These are phyloP conservation scores for Neosilurus hyrtlii DNA, from an alignment of 2,797 vertebrate species.

Conservation along the genomic window DNA sequence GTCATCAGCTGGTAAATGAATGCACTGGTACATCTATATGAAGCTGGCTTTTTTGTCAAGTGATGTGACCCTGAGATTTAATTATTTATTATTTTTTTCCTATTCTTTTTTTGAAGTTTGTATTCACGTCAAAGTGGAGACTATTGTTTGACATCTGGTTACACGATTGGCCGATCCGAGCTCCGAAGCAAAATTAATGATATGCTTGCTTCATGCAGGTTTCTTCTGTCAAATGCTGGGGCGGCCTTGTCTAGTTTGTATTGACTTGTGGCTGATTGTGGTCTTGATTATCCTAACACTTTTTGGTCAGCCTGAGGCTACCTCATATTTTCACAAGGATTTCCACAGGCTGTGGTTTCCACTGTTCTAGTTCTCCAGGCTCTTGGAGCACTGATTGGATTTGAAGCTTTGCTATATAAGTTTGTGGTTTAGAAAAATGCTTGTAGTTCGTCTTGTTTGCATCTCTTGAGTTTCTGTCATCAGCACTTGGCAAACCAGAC, in stretches of 20 bases:
- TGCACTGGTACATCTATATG: neutral
- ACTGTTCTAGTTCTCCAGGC: neutral
- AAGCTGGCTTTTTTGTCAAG: neutral
- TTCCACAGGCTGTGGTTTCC: neutral
- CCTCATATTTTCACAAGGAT: neutral
- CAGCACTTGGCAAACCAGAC: neutral
- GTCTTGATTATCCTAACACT: neutral
- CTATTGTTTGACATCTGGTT: neutral
- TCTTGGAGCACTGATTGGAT: neutral
- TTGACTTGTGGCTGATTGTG: neutral
- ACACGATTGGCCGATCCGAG: neutral
- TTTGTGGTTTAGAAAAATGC: slow-evolving; percentile 31
- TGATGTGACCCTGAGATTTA: neutral
- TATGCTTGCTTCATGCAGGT: neutral
- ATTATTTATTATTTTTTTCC: neutral
- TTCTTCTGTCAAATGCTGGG: neutral
- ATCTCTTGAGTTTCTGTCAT: slow-evolving; percentile 26
- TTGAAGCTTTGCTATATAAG: neutral
- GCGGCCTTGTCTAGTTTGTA: neutral
- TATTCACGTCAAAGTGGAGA: too few species aligned
- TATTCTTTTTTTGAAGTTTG: neutral
- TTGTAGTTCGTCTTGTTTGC: neutral
- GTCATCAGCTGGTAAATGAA: slow-evolving; percentile 30
- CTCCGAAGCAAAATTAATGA: too few species aligned
- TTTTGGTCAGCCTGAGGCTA: neutral